Base-by-base conservation (phyloP, 2,113 vertebrate species). In the Isurus oxyrinchus region DNA sequence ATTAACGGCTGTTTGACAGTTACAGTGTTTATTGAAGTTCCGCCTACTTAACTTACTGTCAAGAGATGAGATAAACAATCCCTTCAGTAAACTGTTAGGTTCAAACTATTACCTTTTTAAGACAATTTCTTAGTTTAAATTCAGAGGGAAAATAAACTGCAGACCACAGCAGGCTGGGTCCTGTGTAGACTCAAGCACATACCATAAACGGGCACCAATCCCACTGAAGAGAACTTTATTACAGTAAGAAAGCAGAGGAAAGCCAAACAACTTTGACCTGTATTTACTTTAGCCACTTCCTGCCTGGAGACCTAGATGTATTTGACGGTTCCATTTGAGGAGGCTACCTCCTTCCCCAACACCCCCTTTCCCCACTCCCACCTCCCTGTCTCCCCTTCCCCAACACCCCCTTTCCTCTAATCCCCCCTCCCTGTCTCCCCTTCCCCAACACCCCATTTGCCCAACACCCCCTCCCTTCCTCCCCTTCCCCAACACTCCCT, bases 61-160 rank as follows among this genome's bases (percentile, higher is more conserved):
- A 94, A 35, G 14, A 31, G 66, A 72, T 14, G 25, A 95, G 94
- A 72, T 95, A 72, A 95, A 95, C 67, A 95, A 72, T 95, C 49
- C 53, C 27, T 72, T 67, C 23, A 31, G 25, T 95, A 53, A 69
- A 95, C 94, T 72, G 40, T 35, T 27, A 55, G 35, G 90, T 55
- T 72, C 66, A 76, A 72, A 95, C 67, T 72, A 72, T 72, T 95
- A 95, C 66, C 94, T 95, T 95, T 63, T 95, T 95, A 95, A 95
- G 94, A 72, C 66, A 95, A 72, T 95, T 53, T 53, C 49, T 72
- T 53, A 13, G 94, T 35, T 53, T 44, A 53, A 55, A 72, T 67
- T 95, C 49, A 7, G 53, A 95, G 67, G 14, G 35, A n/a, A 61
- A 94, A 61, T 40, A 72, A 49, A 55, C 94, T 55, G 66, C 25